Evolutionary conservation across 2,113 vertebrate species (phyloP), one percentile per base, ranked within the genome.

Genomic region (Brachirus orientalis): DNA sequence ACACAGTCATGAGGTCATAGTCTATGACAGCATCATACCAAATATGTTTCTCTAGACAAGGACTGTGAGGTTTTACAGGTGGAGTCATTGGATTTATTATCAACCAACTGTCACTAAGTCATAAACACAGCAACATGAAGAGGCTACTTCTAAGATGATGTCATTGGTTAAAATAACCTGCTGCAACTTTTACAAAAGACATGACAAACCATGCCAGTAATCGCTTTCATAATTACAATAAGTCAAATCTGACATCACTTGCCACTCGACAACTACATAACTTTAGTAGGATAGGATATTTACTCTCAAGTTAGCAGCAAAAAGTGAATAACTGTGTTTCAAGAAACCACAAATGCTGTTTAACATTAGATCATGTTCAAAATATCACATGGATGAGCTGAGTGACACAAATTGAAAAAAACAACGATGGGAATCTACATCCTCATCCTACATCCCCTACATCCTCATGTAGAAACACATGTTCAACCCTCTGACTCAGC

Each of bases 31-130:
- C 13, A 4, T 19, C 17, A 18, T 11, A 12, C 3, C 1, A 3
- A 43, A 50, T 61, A 13, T 28, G 48, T 33, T n/a, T 44, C 37
- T 50, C 11, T 8, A 10, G 13, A 47, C 12, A 40, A 8, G 33
- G 9, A 63, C 33, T 58, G 20, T 17, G 38, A 53, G 2, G 0
- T 19, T 48, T 79, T 70, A 66, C 57, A 50, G 68, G 52, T 1
- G 10, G 0, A 38, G 10, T 78, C 35, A 67, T 1, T 4, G 13
- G 77, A 81, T 71, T 79, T 79, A 80, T 76, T 46, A 53, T 55
- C 59, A 63, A 66, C 71, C 68, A 76, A 44, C 40, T 43, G 59
- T 58, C 51, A 63, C 66, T n/a, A 17, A 46, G 5, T 44, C 6
- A 13, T 68, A 80, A 75, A 79, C 66, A 82, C 19, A 14, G 55